Conservation (phyloP, 2,888 invertebrate genomes). For the Cyrtodaria siliqua region DNA sequence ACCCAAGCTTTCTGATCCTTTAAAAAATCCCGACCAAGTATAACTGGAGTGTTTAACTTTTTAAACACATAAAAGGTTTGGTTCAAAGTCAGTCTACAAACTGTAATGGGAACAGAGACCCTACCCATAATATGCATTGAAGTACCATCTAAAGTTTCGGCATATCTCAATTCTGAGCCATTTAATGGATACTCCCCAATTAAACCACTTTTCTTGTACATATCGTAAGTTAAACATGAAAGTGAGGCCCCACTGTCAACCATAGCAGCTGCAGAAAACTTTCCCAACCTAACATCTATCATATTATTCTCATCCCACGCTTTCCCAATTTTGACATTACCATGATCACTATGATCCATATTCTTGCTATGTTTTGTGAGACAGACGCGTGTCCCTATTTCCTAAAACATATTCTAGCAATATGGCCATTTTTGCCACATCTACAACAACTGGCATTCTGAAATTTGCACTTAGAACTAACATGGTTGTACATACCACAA, state of each 20-base stretch:
- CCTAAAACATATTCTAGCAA: neutral
- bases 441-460: constrained; percentile 18
- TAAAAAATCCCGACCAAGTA: constrained; percentile 56
- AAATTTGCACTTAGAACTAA: constrained; percentile 9
- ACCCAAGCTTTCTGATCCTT: constrained; percentile 38
- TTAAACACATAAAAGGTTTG: too few relatives aligned
- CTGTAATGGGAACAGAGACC: constrained; percentile 14
- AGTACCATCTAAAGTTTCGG: too few relatives aligned
- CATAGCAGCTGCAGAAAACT: constrained; percentile 30
- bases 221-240: constrained; percentile 28
- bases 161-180: too few relatives aligned
- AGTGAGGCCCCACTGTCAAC: constrained; percentile 36
- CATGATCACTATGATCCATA: neutral
- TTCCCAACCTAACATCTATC: constrained; percentile 25
- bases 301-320: constrained; percentile 28
- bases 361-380: too few relatives aligned
- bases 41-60: constrained; percentile 29
- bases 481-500: constrained; percentile 20
- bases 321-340: neutral
- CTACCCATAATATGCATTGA: constrained; percentile 39
- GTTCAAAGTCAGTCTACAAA: constrained; percentile 25
- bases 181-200: constrained; percentile 8
- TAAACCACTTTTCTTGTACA: constrained; percentile 27
- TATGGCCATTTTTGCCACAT: constrained; percentile 9
- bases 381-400: constrained; percentile 36